phyloP scores from a whole-genome alignment of 2,797 vertebrate species.

The Anas bahamensis region DNA sequence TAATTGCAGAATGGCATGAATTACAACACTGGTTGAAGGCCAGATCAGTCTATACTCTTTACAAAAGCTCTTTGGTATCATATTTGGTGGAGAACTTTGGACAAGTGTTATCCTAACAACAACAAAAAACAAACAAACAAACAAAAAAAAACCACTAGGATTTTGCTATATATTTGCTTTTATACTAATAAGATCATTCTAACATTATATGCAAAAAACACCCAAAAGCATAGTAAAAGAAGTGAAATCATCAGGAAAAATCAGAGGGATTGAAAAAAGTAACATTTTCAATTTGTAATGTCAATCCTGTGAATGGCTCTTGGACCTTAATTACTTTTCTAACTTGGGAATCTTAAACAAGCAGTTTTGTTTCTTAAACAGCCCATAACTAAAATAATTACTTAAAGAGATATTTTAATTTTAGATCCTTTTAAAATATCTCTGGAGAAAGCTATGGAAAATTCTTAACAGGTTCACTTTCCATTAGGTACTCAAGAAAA shows the following conservation, averaged over 20 bases:
- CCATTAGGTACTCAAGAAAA: neutral
- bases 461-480: conserved; percentile 6
- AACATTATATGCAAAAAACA: neutral
- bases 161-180: neutral
- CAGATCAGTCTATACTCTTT: neutral
- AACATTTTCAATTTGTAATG: neutral
- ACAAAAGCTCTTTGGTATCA: neutral
- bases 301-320: neutral
- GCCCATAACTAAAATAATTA: neutral
- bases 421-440: neutral
- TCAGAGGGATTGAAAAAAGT: neutral
- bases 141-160: neutral
- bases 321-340: neutral
- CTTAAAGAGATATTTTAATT: neutral
- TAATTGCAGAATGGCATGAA: neutral
- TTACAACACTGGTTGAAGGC: neutral
- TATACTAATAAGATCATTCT: neutral
- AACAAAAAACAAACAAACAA: neutral
- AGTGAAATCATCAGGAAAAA: neutral
- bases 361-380: conserved; percentile 26
- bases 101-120: neutral
- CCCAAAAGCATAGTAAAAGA: neutral
- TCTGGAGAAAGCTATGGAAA: conserved; percentile 15
- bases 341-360: neutral
- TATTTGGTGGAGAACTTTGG: neutral